phyloP scores from a whole-genome alignment of 2,888 invertebrate species.

The Callimorpha dominula region DNA sequence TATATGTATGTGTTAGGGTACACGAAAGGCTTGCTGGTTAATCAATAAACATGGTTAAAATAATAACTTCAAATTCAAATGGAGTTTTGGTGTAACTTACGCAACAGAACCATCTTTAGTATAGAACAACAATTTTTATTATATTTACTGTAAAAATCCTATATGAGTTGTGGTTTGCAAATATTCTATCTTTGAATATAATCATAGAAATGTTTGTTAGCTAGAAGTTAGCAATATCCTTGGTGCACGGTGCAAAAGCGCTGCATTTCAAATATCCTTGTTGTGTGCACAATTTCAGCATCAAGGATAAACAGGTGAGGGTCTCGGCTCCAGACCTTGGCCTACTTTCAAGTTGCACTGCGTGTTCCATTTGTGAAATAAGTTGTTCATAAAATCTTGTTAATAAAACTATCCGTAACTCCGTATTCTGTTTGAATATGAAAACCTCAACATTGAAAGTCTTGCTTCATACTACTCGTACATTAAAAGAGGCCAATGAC shows the following conservation, averaged over 20 bases:
- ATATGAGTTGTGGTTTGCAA: neutral
- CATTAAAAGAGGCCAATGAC: too few species aligned
- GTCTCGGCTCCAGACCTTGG: constrained; percentile 45
- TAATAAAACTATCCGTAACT: neutral
- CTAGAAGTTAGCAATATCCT: constrained; percentile 21
- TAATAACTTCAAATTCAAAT: too few species aligned
- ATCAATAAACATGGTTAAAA: too few species aligned
- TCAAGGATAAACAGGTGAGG: constrained; percentile 50
- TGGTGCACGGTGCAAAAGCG: neutral
- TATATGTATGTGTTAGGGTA: too few species aligned
- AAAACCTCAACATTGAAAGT: too few species aligned
- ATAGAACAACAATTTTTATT: too few species aligned
- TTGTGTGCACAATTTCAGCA: constrained; percentile 18
- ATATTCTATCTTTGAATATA: neutral
- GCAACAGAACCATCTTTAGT: neutral
- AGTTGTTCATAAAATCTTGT: neutral
- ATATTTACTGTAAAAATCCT: neutral
- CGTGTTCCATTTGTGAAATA: neutral
- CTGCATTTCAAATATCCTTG: constrained; percentile 12
- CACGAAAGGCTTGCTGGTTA: too few species aligned
- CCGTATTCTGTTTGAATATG: too few species aligned
- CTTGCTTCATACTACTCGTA: too few species aligned
- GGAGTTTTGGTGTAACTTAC: too few species aligned
- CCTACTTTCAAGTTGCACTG: constrained; percentile 28
- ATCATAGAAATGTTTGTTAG: neutral